Evolutionary conservation across 2,113 vertebrate species (phyloP).

Genomic region (Malurus elegans): DNA sequence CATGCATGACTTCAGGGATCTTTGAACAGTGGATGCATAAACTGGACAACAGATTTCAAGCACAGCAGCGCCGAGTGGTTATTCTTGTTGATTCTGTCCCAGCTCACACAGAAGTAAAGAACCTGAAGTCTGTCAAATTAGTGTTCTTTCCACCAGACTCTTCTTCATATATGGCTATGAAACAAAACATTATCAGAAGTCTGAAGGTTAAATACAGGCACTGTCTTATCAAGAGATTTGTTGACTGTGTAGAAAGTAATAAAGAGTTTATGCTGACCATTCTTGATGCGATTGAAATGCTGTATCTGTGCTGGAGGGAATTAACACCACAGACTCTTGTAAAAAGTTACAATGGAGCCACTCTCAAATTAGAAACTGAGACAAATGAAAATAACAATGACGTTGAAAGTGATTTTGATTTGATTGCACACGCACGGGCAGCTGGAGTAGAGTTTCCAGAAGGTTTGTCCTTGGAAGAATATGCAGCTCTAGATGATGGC

Average conservation of each 20-base stretch:
- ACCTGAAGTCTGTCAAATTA: constrained; percentile 64
- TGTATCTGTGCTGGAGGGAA: constrained; percentile 69
- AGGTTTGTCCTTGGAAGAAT: constrained; percentile 66
- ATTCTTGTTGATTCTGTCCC: constrained; percentile 64
- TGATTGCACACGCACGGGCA: constrained; percentile 42
- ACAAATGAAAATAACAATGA: not conserved
- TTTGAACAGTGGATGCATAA: constrained; percentile 73
- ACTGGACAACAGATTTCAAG: constrained; percentile 71
- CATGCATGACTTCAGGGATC: constrained; percentile 56
- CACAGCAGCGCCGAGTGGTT: constrained; percentile 58
- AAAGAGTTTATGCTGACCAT: constrained; percentile 69
- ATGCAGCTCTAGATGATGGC: constrained; percentile 62
- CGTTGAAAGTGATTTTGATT: constrained; percentile 8
- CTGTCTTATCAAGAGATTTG: constrained; percentile 66
- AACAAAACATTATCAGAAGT: constrained; percentile 62
- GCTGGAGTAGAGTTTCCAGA: constrained; percentile 69
- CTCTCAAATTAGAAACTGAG: constrained; percentile 46
- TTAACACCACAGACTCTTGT: constrained; percentile 44
- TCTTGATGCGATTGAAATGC: constrained; percentile 64
- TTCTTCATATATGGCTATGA: constrained; percentile 28
- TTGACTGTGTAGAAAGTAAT: constrained; percentile 65
- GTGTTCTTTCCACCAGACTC: constrained; percentile 60
- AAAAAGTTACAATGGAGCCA: constrained; percentile 51
- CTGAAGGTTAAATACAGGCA: constrained; percentile 73
- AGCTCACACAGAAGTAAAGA: constrained; percentile 64